Evolutionary conservation across 1,140 invertebrate species (phyloP), one percentile per base, ranked within the genome.

Genomic region (Pogonomyrmex barbatus): DNA sequence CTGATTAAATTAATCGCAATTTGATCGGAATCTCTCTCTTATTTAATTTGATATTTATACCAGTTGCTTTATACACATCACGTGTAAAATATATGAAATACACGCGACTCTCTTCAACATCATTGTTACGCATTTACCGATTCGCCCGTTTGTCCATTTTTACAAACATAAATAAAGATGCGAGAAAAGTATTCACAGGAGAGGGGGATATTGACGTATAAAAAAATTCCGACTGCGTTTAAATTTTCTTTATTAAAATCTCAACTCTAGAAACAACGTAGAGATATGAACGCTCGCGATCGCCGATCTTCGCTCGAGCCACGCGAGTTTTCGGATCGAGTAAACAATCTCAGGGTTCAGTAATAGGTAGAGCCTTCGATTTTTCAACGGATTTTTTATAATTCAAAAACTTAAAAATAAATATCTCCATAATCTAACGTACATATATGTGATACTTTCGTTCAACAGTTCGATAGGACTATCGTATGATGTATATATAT

Each of bases 361-460:
- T 89, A 87, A 90, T 89, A 85, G 60, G 63, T 90, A 85, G 63
- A 85, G 56, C 87, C 81, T 87, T 84, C 52, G 77, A 86, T 87
- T 92, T 88, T 79, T 60, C 65, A 91, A 92, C 88, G 89, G 82
- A 90, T 90, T 89, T 90, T 89, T 92, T 92, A 92, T 92, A 91
- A 92, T 92, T 92, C 84, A 90, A 89, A 93, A 93, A 92, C 91
- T 89, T 89, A 90, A 91, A 93, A 93, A 93, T 93, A 93, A 92
- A 93, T 91, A 88, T 92, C 71, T 85, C 88, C 83, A 92, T 90
- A 90, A 87, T 91, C 92, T 92, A 93, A 93, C 92, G 81, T 92
- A 89, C 86, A 93, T 92, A 93, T 92, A 92, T 93, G 90, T 89
- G 86, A 93, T 93, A 92, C 92, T 93, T 92, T 93, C 91, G 91